phyloP scores from a whole-genome alignment of 2,888 invertebrate species.

The Pristionchus japonicus region DNA sequence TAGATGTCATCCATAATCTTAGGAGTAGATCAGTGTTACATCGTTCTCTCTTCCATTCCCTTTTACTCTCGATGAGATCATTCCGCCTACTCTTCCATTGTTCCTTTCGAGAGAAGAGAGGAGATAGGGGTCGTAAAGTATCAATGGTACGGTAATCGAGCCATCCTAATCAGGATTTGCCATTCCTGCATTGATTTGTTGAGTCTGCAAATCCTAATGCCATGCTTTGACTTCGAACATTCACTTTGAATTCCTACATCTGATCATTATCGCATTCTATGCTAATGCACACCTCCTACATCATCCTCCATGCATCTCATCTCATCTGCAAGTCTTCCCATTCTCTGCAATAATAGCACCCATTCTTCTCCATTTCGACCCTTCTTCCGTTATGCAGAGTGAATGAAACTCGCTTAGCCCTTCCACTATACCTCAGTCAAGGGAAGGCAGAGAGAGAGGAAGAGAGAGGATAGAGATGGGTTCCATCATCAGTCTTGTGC shows the following conservation, averaged over 20 bases:
- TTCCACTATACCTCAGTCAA: slow-evolving; percentile 12
- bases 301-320: background rate
- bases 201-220: too few relatives aligned
- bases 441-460: background rate
- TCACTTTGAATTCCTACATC: background rate
- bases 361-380: slow-evolving; percentile 30
- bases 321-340: background rate
- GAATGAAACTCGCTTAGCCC: slow-evolving; percentile 35
- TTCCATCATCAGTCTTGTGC: background rate
- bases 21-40: slow-evolving; percentile 35
- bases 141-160: background rate
- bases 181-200: background rate
- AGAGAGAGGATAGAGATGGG: background rate
- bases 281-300: background rate
- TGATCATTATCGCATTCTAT: background rate
- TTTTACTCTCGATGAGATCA: background rate
- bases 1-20: background rate
- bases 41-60: background rate
- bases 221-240: background rate
- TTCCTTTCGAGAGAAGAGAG: background rate
- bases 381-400: slow-evolving; percentile 26
- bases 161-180: background rate
- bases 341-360: background rate
- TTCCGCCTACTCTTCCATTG: slow-evolving; percentile 4
- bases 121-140: background rate